Conservation (phyloP, 1,140 invertebrate species). For the Lepidurus couesii region DNA sequence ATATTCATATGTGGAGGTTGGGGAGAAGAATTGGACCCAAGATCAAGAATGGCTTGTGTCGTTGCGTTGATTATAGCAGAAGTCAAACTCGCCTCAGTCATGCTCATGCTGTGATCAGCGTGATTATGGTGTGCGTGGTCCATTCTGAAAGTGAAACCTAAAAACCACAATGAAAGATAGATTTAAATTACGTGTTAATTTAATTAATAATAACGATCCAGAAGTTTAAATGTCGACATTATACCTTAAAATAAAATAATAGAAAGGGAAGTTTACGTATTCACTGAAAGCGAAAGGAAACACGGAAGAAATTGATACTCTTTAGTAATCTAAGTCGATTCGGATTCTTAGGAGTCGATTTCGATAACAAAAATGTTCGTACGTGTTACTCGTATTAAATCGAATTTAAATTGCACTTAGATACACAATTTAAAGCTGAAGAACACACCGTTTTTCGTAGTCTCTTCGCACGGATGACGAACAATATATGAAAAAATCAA, state of each 20-base stretch:
- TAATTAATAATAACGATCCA: neutral
- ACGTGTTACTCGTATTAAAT: neutral
- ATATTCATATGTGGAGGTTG: neutral
- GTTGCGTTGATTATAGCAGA: constrained; percentile 14
- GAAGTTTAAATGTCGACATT: too few species aligned
- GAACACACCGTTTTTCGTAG: neutral
- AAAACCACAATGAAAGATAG: neutral
- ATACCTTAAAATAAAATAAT: too few species aligned
- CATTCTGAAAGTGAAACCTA: constrained; percentile 22
- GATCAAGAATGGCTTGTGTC: neutral
- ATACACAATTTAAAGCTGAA: neutral
- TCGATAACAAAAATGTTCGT: neutral
- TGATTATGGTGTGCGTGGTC: constrained; percentile 29
- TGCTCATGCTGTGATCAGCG: constrained; percentile 3
- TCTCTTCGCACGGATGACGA: neutral
- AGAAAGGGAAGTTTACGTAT: too few species aligned
- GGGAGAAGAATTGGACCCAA: constrained; percentile 24
- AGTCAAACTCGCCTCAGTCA: neutral
- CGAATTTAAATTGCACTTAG: neutral
- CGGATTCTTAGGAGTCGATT: neutral
- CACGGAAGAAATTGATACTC: neutral
- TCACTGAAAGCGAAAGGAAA: too few species aligned
- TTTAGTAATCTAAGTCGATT: neutral
- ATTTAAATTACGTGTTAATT: neutral
- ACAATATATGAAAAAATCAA: too few species aligned